A percentile compares a stretch with the other conserved stretches of the same genome.
Conservation (phyloP, 2,113 vertebrate genomes). For the Spilogale gracilis region DNA sequence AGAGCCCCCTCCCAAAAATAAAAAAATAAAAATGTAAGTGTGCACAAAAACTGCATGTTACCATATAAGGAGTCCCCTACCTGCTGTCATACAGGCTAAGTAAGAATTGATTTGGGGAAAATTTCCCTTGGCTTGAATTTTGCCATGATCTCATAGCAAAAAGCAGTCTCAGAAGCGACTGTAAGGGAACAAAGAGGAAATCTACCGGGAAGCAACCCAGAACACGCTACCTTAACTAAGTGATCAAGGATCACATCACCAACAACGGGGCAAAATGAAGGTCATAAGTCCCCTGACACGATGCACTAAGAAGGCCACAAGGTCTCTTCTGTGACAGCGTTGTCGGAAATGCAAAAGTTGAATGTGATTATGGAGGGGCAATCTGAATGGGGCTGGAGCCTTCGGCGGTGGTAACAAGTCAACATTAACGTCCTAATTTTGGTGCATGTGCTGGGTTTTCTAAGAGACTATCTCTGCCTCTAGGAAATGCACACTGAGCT, state of each 20-base stretch:
- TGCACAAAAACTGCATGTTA: neutral
- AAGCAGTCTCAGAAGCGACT: neutral
- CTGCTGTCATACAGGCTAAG: neutral
- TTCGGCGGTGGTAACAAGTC: neutral
- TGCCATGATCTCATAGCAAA: neutral
- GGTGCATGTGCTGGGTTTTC: neutral
- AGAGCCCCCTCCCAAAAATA: too few species aligned
- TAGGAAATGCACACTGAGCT: neutral
- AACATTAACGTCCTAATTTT: neutral
- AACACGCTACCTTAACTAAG: neutral
- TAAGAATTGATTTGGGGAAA: neutral
- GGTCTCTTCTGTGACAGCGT: neutral
- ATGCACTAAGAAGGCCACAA: neutral
- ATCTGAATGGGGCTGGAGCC: neutral
- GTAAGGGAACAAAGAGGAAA: neutral
- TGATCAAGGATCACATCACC: neutral
- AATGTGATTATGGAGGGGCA: neutral
- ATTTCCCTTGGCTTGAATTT: neutral
- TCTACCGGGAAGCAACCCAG: neutral
- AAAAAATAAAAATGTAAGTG: neutral
- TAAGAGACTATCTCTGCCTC: neutral
- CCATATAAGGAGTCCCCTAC: neutral
- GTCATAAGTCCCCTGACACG: fast-evolving
- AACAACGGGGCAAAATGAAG: neutral
- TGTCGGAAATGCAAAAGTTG: neutral